Base-by-base conservation (phyloP, 1,140 invertebrate genomes). In the Calycopis cecrops region DNA sequence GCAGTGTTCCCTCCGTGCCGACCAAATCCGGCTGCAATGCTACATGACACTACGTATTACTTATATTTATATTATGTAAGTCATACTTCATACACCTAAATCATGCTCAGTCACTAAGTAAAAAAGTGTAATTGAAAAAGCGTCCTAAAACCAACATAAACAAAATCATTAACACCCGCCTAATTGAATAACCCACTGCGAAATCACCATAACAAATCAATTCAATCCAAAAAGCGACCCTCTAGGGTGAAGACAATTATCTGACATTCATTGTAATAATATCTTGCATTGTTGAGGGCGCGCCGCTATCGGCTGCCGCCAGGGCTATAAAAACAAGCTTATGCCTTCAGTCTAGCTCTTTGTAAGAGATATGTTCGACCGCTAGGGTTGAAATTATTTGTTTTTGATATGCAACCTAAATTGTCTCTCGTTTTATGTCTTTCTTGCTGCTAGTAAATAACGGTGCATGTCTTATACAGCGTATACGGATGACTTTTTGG, bases 321-420 rank as follows among this genome's bases (percentile, higher is more conserved):
- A 88, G 85, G 67, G 77, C 84, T 78, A 88, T 88, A 88, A 88
- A 88, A 88, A 84, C 75, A 74, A 84, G 84, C 81, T 88, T 86
- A 88, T 85, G 80, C 62, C 73, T 69, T 69, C 69, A 71, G 71
- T 79, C 63, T 65, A 69, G 67, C 67, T 64, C 62, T 69, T 68
- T 68, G 66, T 68, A 58, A 62, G 55, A 62, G 57, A 64, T 67
- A 64, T 57, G 54, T 48, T 48, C 54, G 47, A 55, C 52, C 48
- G 48, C 52, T 53, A 53, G 52, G 52, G 52, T 53, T 44, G 52
- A n/a, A 40, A 34, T 50, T 21, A 49, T 52, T 53, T 53, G 52
- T 53, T 53, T 53, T 53, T 53, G 52, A 53, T 53, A 53, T 28
- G 28, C 28, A 28, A 33, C 14, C 38, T 12, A 17, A 44, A 44